These are phyloP conservation scores for Cinclus cinclus DNA, from an alignment of 2,113 vertebrate species.

Conservation along the genomic window DNA sequence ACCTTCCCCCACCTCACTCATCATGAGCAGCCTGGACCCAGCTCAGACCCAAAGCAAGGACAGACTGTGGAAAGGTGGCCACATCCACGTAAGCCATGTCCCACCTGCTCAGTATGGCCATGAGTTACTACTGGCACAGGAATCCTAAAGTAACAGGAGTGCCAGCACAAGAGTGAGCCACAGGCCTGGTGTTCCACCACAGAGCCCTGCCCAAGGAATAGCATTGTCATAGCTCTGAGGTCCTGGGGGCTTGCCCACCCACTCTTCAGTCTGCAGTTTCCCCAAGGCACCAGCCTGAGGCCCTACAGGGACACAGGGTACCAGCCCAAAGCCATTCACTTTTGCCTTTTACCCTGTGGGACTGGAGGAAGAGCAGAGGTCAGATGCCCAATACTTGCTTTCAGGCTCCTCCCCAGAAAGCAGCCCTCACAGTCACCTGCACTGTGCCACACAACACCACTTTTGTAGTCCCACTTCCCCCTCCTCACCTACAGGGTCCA, in stretches of 20 bases:
- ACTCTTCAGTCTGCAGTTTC: neutral
- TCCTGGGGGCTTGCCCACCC: too few species aligned
- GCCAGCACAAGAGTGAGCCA: neutral
- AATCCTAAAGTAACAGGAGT: neutral
- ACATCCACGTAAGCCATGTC: neutral
- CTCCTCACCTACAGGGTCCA: neutral
- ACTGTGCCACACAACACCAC: neutral
- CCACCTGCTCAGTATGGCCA: fast-evolving
- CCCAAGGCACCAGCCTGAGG: neutral
- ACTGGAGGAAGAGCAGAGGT: neutral
- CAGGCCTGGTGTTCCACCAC: neutral
- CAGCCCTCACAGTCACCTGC: fast-evolving
- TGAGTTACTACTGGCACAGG: neutral
- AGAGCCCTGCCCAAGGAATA: neutral
- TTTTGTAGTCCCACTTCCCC: neutral
- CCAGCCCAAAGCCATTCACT: neutral
- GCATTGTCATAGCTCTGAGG: fast-evolving
- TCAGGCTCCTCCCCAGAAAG: neutral
- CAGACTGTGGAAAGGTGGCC: fast-evolving
- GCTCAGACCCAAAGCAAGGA: neutral
- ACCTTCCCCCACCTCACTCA: neutral
- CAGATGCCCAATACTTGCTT: neutral
- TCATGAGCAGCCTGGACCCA: fast-evolving
- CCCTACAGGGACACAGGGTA: too few species aligned
- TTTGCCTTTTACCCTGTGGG: neutral